Evolutionary conservation across 2,888 invertebrate genomes (phyloP).

Genomic region (Microctonus hyperodae): DNA sequence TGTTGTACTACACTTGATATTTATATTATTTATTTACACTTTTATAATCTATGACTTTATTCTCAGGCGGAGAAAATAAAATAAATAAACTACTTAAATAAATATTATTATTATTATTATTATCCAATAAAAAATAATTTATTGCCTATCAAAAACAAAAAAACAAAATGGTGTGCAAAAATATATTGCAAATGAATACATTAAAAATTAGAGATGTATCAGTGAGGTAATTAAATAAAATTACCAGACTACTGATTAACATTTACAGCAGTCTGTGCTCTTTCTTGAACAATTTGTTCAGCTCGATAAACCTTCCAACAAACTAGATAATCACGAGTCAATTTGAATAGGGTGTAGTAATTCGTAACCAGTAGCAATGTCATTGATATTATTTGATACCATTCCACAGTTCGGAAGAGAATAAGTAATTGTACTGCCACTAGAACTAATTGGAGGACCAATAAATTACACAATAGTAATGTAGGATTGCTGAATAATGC

Average conservation of each 20-base stretch:
- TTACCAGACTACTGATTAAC: background rate
- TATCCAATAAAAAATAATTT: background rate
- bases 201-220: too few relatives aligned
- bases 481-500: slow-evolving; percentile 88
- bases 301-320: slow-evolving; percentile 83
- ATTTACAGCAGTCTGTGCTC: slow-evolving; percentile 52
- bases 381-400: slow-evolving; percentile 91
- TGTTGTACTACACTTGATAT: background rate
- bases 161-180: too few relatives aligned
- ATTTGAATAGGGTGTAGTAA: slow-evolving; percentile 90
- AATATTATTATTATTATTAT: background rate
- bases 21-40: background rate
- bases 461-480: slow-evolving; percentile 74
- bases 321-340: slow-evolving; percentile 85
- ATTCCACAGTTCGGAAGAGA: slow-evolving; percentile 81
- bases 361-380: slow-evolving; percentile 88
- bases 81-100: background rate
- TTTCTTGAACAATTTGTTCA: slow-evolving; percentile 75
- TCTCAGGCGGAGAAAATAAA: background rate
- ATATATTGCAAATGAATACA: too few relatives aligned
- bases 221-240: background rate
- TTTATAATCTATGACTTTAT: background rate
- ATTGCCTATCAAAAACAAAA: background rate
- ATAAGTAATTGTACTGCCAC: slow-evolving; percentile 81
- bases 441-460: slow-evolving; percentile 74